Base-by-base conservation (phyloP, 2,888 invertebrate species). In the Drosophila nr. perissopoda region DNA sequence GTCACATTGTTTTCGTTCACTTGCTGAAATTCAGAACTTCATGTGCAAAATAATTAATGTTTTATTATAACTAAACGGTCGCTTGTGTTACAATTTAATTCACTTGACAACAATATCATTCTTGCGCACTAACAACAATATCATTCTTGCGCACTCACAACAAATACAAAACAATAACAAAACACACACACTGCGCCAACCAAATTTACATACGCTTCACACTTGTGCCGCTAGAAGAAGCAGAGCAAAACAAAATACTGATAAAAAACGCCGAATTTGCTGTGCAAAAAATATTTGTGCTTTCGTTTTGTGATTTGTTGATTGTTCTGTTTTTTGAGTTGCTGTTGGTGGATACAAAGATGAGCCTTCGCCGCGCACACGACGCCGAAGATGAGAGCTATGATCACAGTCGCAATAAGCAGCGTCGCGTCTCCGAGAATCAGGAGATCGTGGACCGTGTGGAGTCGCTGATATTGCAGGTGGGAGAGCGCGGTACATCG, bases 391-490 rank as follows among this genome's bases (percentile, higher is more conserved):
- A 97, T 65, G 97, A 97, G 93, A 96, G 96, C 81, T 97, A 97
- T 89, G 97, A 96, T 85, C 96, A 97, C 62, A 95, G 96, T 29
- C 96, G 97, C 91, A 95, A 96, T 70, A 98, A 98, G 93, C 94
- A 98, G 58, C 96, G 98, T 74, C 95, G 98, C 84, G 96, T 98
- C 42, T 97, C 97, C 0, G 98, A 98, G 92, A 97, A 97, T 91
- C 97, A 98, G 93, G 99, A 99, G 93, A 98, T 99, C 76, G 99
- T 99, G 93, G 98, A 99, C 92, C 95, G 99, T 63, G 94, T 99
- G 52, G 99, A 99, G 93, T 97, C 98, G 33, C 95, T 99, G 1
- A 99, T 99, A 86, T 94, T 97, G 36, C 95, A 98, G 86, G 98
- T 99, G 59, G 99, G 99, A 58, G 99, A 99, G 92, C 98, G 99